These are phyloP conservation scores for Polydrusus tereticollis DNA, from an alignment of 2,888 invertebrate genomes.

Conservation along the genomic window DNA sequence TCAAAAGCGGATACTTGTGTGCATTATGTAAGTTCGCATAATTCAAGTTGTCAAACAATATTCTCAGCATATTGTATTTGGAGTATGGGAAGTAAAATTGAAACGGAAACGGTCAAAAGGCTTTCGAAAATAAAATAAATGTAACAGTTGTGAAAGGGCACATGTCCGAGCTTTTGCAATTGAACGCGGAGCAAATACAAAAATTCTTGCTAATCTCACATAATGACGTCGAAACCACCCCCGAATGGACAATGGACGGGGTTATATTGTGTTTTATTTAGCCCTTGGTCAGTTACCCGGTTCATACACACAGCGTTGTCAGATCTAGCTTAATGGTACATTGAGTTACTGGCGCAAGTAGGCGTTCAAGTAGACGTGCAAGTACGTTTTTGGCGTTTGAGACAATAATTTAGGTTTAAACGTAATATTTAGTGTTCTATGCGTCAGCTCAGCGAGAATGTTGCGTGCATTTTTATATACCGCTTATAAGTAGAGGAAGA, in stretches of 20 bases:
- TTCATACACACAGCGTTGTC: slow-evolving; percentile 26
- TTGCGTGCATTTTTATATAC: no score
- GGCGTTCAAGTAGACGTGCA: no score
- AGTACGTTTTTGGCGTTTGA: no score
- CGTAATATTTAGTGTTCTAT: no score
- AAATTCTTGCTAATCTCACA: slow-evolving; percentile 41
- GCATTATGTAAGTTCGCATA: slow-evolving; percentile 10
- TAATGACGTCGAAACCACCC: slow-evolving; percentile 50
- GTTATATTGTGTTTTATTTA: slow-evolving; percentile 46
- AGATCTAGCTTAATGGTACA: neutral
- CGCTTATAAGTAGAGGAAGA: no score
- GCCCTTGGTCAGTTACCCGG: slow-evolving; percentile 51
- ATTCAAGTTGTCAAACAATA: slow-evolving; percentile 22
- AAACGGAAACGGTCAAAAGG: slow-evolving; percentile 34
- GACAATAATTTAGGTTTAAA: no score
- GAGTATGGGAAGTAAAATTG: slow-evolving; percentile 19
- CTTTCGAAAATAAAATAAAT: slow-evolving; percentile 36
- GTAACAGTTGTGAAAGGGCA: slow-evolving; percentile 43
- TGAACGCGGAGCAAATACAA: slow-evolving; percentile 36
- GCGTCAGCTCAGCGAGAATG: no score
- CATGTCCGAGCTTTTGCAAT: slow-evolving; percentile 36
- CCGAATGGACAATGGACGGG: slow-evolving; percentile 50
- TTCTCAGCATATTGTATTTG: slow-evolving; percentile 18
- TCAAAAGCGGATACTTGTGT: neutral
- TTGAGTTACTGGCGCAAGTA: no score